Base-by-base conservation (phyloP, 1,140 invertebrate species). In the Daktulosphaira vitifoliae region DNA sequence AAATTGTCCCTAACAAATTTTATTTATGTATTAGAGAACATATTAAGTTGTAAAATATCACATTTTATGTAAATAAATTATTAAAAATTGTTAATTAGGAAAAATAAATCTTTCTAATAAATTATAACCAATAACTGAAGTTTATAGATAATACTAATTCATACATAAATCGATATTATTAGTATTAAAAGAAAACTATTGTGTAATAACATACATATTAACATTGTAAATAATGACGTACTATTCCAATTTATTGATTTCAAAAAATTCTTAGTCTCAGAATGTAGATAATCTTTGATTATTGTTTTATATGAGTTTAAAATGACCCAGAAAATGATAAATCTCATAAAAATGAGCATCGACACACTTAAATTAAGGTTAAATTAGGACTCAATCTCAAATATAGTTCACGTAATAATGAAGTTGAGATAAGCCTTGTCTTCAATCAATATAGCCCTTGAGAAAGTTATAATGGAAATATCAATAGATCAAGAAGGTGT, bases 311-410 rank as follows among this genome's bases (percentile, higher is more conserved):
- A 48, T 18, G 18, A 48, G 18, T 48, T 48, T 22, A 16, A 22
- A 50, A 50, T 50, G 13, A 20, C 48, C 8, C 25, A 26, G 7
- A 50, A 50, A 7, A 15, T 50, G 26, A 50, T 50, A 50, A 50
- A 50, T 23, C 48, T 50, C 48, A 50, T 50, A 50, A 26, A 50
- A 50, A 26, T 25, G 22, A 50, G 13, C 25, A 50, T 50, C 22
- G 15, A 3, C 25, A 50, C 48, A 26, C 48, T 15, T 9, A 50
- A 8, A 50, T 50, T 26, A 50, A 50, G 15, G 48, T 50, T 3
- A 50, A 29, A 50, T 9, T 26, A 50, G 23, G 48, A 50, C 48
- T 25, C 23, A 25, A 20, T 2, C 25, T 50, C 48, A 26, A 50
- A 26, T 25, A 13, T n/a, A 26, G 48, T 50, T 15, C 48, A 50